phyloP scores from a whole-genome alignment of 1,140 invertebrate species.

The roundworm (Caenorhabditis elegans) region DNA sequence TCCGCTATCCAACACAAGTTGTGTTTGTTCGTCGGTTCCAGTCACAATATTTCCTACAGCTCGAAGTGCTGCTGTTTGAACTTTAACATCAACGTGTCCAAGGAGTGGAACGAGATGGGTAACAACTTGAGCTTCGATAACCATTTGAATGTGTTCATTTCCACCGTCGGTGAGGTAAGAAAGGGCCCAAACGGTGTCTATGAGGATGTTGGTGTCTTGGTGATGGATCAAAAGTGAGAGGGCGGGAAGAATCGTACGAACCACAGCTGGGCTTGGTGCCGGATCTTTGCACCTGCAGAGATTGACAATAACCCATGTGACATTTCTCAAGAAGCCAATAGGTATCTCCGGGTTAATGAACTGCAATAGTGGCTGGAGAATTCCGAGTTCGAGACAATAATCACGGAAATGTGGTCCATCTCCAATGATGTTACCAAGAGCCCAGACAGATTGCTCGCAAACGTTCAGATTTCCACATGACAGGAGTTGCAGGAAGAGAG shows the following conservation, averaged over 20 bases:
- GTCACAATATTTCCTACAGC: conserved; percentile 99
- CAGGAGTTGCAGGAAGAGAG: conserved; percentile 86
- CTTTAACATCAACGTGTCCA: conserved; percentile 91
- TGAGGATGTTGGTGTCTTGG: conserved; percentile 91
- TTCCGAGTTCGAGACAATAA: conserved; percentile 85
- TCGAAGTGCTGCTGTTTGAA: conserved; percentile 90
- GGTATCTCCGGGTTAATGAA: conserved; percentile 91
- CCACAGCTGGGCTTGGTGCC: conserved; percentile 68
- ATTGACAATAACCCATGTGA: conserved; percentile 98
- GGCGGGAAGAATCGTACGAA: conserved; percentile 78
- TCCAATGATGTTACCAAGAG: conserved; percentile 93
- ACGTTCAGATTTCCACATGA: conserved; percentile 90
- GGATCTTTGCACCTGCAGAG: conserved; percentile 94
- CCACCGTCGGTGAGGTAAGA: conserved; percentile 97
- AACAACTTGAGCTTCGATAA: conserved; percentile 80
- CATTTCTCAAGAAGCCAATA: conserved; percentile 87
- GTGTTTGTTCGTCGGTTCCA: conserved; percentile 96
- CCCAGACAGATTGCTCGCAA: conserved; percentile 98
- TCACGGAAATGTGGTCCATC: conserved; percentile 86
- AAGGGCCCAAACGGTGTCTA: conserved; percentile 98
- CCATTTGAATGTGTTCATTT: conserved; percentile 95
- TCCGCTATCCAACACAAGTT: conserved; percentile 86
- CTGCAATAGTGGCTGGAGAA: conserved; percentile 82
- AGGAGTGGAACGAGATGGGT: conserved; percentile 89
- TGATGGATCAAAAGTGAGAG: conserved; percentile 90